Evolutionary conservation across 1,140 invertebrate species (phyloP), one percentile per base, ranked within the genome.

Genomic region (Drosophila neocordata): DNA sequence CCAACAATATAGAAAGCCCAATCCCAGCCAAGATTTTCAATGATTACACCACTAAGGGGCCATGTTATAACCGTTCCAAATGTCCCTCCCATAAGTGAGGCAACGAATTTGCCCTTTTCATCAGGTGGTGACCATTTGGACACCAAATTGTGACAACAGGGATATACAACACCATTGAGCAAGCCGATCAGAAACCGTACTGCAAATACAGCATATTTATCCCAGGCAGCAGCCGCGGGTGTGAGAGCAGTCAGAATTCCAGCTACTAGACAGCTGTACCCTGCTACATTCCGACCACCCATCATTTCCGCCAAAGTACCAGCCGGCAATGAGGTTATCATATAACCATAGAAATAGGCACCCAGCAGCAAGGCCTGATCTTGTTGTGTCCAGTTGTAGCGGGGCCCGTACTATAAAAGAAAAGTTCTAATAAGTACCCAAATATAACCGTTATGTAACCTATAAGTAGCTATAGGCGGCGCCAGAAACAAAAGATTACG

Each of bases 31-130:
- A 93, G 93, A 34, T 90, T 92, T 60, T 93, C 93, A 41, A 94
- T 95, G 5, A 96, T 91, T 1, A 93, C 91, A 11, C 95, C 95
- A 61, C 95, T 94, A 0, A 96, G 83, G 0, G 95, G 93, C 93
- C 96, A 95, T 1, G 95, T 95, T 13, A 96, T 93, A 0, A 96
- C 94, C 0, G 95, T 96, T 20, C 96, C 96, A 20, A 97, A 94
- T 0, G 95, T 95, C 3, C 95, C 95, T 7, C 95, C 95, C 95
- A 95, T 93, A 83, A 96, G 93, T 11, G 95, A 94, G 79, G 95
- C 95, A 0, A 95, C 93, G 80, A 96, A 96, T 92, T 95, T 95
- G 55, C 95, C 95, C 89, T 95, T 96, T 79, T 96, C 95, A 13
- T 93, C 93, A n/a, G 95, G 95, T 8, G 95, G 95, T 0, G 94